These are phyloP conservation scores for Muntiacus reevesi DNA, from an alignment of 2,113 vertebrate species.

Conservation along the genomic window DNA sequence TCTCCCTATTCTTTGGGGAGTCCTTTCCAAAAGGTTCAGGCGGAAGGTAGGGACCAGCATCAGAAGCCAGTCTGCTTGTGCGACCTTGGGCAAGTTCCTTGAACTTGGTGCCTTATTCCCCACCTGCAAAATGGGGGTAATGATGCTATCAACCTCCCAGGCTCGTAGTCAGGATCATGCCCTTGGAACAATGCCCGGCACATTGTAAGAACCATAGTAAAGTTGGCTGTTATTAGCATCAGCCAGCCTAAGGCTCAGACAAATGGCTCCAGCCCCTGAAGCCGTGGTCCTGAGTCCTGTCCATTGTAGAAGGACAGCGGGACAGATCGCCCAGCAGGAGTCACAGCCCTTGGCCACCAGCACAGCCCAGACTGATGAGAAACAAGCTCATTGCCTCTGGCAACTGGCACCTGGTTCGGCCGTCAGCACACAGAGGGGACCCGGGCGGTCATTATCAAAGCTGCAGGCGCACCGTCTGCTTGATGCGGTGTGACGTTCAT, in stretches of 20 bases:
- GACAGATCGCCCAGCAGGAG: not conserved
- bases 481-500: accelerated
- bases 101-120: not conserved
- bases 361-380: not conserved
- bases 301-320: not conserved
- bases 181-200: not conserved
- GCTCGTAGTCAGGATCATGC: not conserved
- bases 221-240: not conserved
- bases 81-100: not conserved
- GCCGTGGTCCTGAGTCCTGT: not conserved
- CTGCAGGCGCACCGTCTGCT: not conserved
- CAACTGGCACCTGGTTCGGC: not conserved
- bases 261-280: not conserved
- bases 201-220: accelerated
- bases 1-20: not conserved
- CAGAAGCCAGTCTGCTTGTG: not conserved
- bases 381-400: not conserved
- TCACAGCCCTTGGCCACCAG: not conserved
- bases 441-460: not conserved
- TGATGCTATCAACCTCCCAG: not conserved
- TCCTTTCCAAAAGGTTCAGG: not conserved
- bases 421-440: not conserved
- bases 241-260: not conserved
- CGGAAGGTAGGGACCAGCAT: not conserved
- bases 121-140: not conserved